A percentile compares a stretch with the other conserved stretches of the same genome.
phyloP scores from a whole-genome alignment of 2,888 invertebrate genomes.

The Cecidostiba fungosa region DNA sequence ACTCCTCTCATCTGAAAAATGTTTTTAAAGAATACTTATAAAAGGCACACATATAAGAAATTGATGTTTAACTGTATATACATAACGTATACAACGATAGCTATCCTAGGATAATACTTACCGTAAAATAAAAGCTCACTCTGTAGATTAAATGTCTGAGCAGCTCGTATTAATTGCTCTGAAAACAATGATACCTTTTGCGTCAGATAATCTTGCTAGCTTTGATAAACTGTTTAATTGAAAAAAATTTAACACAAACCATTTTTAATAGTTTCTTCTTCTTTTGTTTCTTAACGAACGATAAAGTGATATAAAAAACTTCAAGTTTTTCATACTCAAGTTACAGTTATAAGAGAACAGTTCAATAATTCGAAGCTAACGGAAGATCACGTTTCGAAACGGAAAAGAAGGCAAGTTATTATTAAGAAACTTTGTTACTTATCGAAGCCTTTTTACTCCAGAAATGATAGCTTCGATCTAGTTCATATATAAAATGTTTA shows the following conservation, averaged over 20 bases:
- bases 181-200: not conserved
- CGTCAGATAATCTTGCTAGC: not conserved
- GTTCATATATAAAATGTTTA: constrained; percentile 6
- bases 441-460: not conserved
- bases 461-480: not conserved
- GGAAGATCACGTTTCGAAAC: constrained; percentile 25
- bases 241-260: not conserved
- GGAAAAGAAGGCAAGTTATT: constrained; percentile 20
- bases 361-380: not conserved
- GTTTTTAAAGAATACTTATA: not conserved
- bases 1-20: not conserved
- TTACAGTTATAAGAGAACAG: not conserved
- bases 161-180: constrained; percentile 4
- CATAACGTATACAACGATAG: no score
- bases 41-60: not conserved
- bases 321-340: not conserved
- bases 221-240: not conserved
- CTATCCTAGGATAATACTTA: no score
- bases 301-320: not conserved
- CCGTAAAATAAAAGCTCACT: no score
- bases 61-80: no score
- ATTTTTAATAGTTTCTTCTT: not conserved
- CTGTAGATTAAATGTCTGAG: no score
- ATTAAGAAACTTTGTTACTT: constrained; percentile 15
- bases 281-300: not conserved